A percentile compares a stretch with the other conserved stretches of the same genome.
Evolutionary conservation across 2,113 vertebrate genomes (phyloP).

Genomic region (Dipodomys ordii): DNA sequence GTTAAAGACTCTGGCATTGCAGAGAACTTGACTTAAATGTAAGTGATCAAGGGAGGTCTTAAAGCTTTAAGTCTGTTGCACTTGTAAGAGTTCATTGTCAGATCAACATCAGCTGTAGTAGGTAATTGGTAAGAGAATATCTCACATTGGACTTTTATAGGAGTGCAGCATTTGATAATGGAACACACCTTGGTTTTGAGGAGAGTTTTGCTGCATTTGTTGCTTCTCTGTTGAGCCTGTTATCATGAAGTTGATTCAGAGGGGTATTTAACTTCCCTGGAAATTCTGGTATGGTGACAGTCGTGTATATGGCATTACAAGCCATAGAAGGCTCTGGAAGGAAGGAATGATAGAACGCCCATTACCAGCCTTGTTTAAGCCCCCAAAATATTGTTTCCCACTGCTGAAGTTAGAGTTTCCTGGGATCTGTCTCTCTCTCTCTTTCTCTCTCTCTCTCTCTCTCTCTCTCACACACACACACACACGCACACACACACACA

Average conservation of each 20-base stretch:
- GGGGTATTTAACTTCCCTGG: constrained; percentile 80
- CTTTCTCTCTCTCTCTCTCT: too few relatives aligned
- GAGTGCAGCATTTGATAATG: neutral
- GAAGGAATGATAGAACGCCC: neutral
- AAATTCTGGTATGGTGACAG: constrained; percentile 84
- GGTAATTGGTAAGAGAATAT: neutral
- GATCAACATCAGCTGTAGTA: too few relatives aligned
- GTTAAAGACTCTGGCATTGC: neutral
- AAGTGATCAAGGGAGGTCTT: neutral
- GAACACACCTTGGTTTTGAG: constrained; percentile 82
- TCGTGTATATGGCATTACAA: constrained; percentile 87
- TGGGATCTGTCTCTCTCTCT: neutral
- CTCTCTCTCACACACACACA: too few relatives aligned
- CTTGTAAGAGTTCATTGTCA: neutral
- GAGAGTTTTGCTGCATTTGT: constrained; percentile 63
- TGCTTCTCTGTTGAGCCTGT: constrained; percentile 76
- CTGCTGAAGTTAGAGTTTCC: neutral
- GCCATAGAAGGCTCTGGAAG: constrained; percentile 78
- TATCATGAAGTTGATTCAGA: constrained; percentile 63
- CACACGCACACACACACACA: constrained; percentile 83
- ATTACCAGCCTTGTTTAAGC: neutral
- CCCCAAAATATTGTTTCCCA: neutral
- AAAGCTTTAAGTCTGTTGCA: neutral
- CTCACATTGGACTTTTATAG: neutral
- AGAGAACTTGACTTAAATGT: neutral